Base-by-base conservation (phyloP, 2,113 vertebrate genomes). In the Eupsittula cactorum region DNA sequence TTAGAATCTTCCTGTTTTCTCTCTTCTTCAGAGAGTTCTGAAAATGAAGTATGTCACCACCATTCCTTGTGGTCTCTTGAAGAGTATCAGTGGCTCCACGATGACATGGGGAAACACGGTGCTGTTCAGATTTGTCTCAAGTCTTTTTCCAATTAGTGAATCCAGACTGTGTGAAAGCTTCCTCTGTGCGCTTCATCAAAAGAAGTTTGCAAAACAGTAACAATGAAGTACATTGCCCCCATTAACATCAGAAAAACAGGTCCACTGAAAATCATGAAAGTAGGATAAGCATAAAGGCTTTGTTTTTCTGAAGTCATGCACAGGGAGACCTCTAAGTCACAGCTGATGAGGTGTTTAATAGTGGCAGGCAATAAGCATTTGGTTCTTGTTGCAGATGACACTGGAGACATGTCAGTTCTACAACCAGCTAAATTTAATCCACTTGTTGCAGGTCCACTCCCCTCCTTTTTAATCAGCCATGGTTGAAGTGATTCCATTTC, bases 91-190 rank as follows among this genome's bases (percentile, higher is more conserved):
- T 7, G 0, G 57, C 83, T 89, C 77, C 3, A 84, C 73, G 93
- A 87, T 93, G 95, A 97, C 93, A 86, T 53, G 35, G 85, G 79
- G 94, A 92, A 96, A 70, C 82, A 77, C 42, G 55, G 65, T 83
- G 80, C 73, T 49, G 39, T 79, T 93, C 90, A 94, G 77, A 92
- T 92, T 86, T 79, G 62, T 92, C 80, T 95, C 78, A 94, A 77
- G 82, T 79, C 74, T 97, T 96, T 93, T 96, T 96, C 83, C 92
- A 96, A 84, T 93, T 93, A 96, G 82, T 53, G 82, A 94, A 91
- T 79, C 88, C 80, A 91, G 88, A 52, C 80, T 76, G 60, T 78
- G 71, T 84, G 86, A 95, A 95, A 96, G 86, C 77, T 86, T 91
- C 57, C 77, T 93, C 95, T 90, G 84, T 77, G 44, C 1, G 2